phyloP scores from a whole-genome alignment of 2,888 invertebrate genomes.

The Julus scandinavius region DNA sequence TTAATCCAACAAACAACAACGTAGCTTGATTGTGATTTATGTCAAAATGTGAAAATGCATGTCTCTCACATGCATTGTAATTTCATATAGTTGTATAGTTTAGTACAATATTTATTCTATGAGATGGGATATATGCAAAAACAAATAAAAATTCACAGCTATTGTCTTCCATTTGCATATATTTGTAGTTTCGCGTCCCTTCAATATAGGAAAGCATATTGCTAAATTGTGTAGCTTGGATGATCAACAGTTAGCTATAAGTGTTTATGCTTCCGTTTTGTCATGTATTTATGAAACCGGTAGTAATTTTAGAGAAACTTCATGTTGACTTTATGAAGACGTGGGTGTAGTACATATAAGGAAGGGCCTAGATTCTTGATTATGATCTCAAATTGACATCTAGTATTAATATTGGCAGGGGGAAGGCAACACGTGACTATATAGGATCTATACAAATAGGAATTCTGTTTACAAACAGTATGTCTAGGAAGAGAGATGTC shows the following conservation, averaged over 20 bases:
- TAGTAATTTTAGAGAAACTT: slow-evolving; percentile 13
- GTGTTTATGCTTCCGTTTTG: too few relatives aligned
- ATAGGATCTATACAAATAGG: background rate
- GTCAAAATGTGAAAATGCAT: too few relatives aligned
- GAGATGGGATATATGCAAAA: too few relatives aligned
- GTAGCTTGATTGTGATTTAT: too few relatives aligned
- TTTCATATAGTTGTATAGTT: too few relatives aligned
- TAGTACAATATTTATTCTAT: too few relatives aligned
- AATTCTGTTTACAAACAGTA: slow-evolving; percentile 17
- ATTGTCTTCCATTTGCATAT: background rate
- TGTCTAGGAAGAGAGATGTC: background rate
- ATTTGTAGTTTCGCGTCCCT: background rate
- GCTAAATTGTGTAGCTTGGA: too few relatives aligned
- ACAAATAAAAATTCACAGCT: background rate
- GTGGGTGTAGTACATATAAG: background rate
- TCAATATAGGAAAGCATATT: too few relatives aligned
- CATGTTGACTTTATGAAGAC: background rate
- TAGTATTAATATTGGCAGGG: background rate
- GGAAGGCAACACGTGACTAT: background rate
- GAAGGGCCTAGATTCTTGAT: background rate
- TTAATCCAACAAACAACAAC: too few relatives aligned
- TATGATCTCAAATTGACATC: background rate
- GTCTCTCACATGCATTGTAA: too few relatives aligned
- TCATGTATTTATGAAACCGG: background rate
- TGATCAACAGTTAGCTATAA: too few relatives aligned